Conservation (phyloP, 2,888 invertebrate genomes). For the Drosophila parthenogenetica region DNA sequence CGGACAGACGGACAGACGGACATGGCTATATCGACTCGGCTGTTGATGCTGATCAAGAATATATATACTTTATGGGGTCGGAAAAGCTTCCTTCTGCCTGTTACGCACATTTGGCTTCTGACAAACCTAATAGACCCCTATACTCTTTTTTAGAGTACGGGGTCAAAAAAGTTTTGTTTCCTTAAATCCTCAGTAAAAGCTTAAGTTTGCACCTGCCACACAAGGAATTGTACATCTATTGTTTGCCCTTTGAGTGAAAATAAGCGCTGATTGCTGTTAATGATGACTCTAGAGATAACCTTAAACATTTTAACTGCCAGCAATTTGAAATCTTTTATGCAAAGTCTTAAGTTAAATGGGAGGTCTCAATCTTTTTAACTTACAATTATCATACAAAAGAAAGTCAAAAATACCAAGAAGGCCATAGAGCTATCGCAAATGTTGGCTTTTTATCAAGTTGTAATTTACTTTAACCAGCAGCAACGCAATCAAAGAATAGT, state of each 20-base stretch:
- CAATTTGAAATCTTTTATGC: slow-evolving; percentile 10
- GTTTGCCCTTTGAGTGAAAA: slow-evolving; percentile 66
- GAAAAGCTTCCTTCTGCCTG: too few species aligned
- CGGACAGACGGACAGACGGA: too few species aligned
- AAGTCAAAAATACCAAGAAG: slow-evolving; percentile 13
- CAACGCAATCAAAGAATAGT: too few species aligned
- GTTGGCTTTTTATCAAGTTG: not conserved
- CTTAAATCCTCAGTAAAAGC: slow-evolving; percentile 60
- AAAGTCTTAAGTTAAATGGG: not conserved
- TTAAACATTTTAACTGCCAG: slow-evolving; percentile 22
- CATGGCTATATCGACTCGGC: too few species aligned
- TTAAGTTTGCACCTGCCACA: slow-evolving; percentile 48
- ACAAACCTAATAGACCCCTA: too few species aligned
- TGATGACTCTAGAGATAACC: slow-evolving; percentile 73
- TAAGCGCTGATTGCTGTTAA: slow-evolving; percentile 76
- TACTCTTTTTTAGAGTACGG: too few species aligned
- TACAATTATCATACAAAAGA: slow-evolving; percentile 5
- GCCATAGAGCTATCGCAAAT: not conserved
- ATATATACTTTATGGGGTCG: too few species aligned
- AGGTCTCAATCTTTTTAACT: not conserved
- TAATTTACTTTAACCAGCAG: not conserved
- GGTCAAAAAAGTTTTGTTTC: slow-evolving; percentile 57
- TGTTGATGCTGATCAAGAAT: too few species aligned
- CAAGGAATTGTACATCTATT: slow-evolving; percentile 58
- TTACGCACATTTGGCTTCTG: too few species aligned